phyloP scores from a whole-genome alignment of 2,113 vertebrate species.

The Seriola dumerili region DNA sequence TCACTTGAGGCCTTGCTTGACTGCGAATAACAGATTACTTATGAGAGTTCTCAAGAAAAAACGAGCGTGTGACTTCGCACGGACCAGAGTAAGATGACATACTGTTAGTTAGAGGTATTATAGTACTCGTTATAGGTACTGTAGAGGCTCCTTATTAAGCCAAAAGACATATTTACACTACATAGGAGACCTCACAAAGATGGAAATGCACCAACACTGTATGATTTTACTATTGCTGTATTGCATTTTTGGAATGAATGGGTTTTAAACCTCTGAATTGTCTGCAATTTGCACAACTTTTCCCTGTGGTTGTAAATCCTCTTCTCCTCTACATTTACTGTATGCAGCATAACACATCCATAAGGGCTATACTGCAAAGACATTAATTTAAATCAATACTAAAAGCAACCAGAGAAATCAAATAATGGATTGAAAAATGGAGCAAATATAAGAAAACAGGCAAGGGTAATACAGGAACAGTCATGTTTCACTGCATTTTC shows the following conservation, averaged over 20 bases:
- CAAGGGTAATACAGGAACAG: conserved; percentile 19
- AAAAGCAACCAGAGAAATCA: conserved; percentile 48
- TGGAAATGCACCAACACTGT: conserved; percentile 14
- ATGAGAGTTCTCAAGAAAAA: conserved; percentile 12
- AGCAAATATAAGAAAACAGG: conserved; percentile 32
- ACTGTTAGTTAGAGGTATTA: not conserved
- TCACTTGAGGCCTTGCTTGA: not conserved
- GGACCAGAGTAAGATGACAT: conserved; percentile 6
- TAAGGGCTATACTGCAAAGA: conserved; percentile 28
- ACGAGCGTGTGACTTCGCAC: not conserved
- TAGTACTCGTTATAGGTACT: conserved; percentile 3
- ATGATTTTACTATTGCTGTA: not conserved
- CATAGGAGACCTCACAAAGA: conserved; percentile 13
- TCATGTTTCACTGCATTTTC: conserved; percentile 41
- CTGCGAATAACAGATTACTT: conserved; percentile 18
- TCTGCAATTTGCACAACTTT: conserved; percentile 32
- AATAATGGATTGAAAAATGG: conserved; percentile 54
- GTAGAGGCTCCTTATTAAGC: not conserved
- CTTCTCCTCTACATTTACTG: conserved; percentile 11
- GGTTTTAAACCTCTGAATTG: conserved; percentile 2
- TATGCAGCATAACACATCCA: conserved; percentile 27
- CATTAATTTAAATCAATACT: conserved; percentile 42
- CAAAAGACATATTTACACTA: not conserved
- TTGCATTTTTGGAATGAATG: conserved; percentile 36
- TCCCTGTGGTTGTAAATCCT: conserved; percentile 6